A percentile compares a stretch with the other conserved stretches of the same genome.
Evolutionary conservation across 2,888 invertebrate genomes (phyloP).

Genomic region (Galerucella calmariensis): DNA sequence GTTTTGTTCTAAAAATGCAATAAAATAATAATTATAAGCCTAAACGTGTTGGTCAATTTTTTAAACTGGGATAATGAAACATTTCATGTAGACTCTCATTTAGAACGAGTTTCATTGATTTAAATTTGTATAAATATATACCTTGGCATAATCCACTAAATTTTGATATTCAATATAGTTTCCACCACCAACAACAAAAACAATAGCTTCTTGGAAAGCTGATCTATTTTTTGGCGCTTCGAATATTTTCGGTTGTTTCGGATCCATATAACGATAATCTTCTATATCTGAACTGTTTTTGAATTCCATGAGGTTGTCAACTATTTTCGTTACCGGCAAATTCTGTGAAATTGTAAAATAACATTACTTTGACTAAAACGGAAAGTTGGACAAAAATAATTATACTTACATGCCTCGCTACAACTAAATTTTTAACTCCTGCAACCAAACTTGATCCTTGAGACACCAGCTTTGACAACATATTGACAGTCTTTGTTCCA

Average conservation of each 20-base stretch:
- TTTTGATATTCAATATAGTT: slow-evolving; percentile 99
- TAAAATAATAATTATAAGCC: not conserved
- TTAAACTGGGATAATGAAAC: too few relatives aligned
- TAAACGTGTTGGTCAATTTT: not conserved
- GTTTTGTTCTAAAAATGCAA: slow-evolving; percentile 73
- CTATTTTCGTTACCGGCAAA: slow-evolving; percentile 92
- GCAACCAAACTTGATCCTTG: slow-evolving; percentile 99
- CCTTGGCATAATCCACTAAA: slow-evolving; percentile 93
- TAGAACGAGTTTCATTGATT: too few relatives aligned
- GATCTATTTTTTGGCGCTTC: slow-evolving; percentile 74
- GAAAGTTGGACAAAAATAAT: not conserved
- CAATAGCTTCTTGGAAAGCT: slow-evolving; percentile 88
- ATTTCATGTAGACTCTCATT: too few relatives aligned
- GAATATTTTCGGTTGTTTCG: slow-evolving; percentile 86
- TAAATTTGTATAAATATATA: slow-evolving; percentile 53
- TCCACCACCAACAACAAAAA: slow-evolving; percentile 92
- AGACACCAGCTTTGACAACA: slow-evolving; percentile 97
- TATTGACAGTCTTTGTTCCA: slow-evolving; percentile 95
- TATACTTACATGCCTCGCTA: slow-evolving; percentile 91
- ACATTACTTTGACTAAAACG: not conserved
- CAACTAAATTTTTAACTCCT: slow-evolving; percentile 98
- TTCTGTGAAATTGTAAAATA: slow-evolving; percentile 71
- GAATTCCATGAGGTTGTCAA: slow-evolving; percentile 88
- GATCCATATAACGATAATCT: slow-evolving; percentile 94
- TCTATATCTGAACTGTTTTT: slow-evolving; percentile 82